Evolutionary conservation across 2,113 vertebrate species (phyloP), one percentile per base, ranked within the genome.

Genomic region (Ornithorhynchus anatinus): DNA sequence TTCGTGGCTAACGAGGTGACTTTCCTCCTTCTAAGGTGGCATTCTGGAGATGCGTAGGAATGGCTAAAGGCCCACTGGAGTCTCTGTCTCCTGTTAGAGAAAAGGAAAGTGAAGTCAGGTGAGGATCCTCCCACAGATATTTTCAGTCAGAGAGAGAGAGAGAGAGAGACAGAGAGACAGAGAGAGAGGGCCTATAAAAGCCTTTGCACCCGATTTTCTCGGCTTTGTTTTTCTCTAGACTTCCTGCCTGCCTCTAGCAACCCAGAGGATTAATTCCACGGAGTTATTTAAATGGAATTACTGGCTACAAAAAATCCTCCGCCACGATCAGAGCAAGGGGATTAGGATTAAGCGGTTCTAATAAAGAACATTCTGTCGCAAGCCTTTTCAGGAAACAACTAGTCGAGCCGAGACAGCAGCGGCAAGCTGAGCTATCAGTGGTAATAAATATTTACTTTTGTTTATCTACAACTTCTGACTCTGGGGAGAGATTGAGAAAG

Each of bases 201-300:
- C 89, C 90, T 94, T 92, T 88, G 87, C 93, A 91, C 86, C 84
- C 75, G 89, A 89, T 87, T 86, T 88, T 89, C 74, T 84, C 84
- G 67, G 89, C 88, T 92, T 94, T 96, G 93, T 95, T 95, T 94
- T 92, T 91, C 74, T 84, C 73, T 89, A 59, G 66, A 83, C 89
- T 84, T 79, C 54, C 61, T 81, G 87, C 88, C 90, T 78, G 89
- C 92, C 91, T 91, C 91, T 86, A 95, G 92, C 91, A 92, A 89
- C 81, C 85, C 88, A 94, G 92, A 89, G 91, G 92, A 96, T 96
- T 95, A 95, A 92, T 92, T 93, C 88, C 91, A 81, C 90, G 80
- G 89, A 92, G 85, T 92, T 93, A 95, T 96, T 96, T 96, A 93
- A 95, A 95, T 94, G 92, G 84, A 93, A 94, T 94, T 93, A 90